Base-by-base conservation (phyloP, 2,797 vertebrate species). In the Schizopygopsis malacanthus region DNA sequence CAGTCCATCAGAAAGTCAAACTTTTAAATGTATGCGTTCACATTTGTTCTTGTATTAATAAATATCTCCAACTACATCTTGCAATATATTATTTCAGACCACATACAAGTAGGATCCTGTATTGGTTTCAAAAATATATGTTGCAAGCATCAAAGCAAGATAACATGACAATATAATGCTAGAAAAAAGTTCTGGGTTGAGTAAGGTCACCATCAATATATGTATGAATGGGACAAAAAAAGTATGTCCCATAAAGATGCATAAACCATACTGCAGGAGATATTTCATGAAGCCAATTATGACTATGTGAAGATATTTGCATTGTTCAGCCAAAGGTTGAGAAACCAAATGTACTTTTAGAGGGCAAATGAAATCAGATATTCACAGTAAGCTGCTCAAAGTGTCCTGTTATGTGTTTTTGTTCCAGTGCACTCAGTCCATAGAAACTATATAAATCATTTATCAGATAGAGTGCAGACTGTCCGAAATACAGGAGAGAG, bases 391-490 rank as follows among this genome's bases (percentile, higher is more conserved):
- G 70, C 41, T n/a, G 70, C 12, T 28, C 22, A 56, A 33, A 61
- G 43, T 47, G 25, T 37, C 12, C 41, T 6, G 50, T 22, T 33
- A 37, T 61, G 37, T 18, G 7, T 47, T 75, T 63, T 52, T 39
- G 12, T 50, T 52, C 28, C 25, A 37, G 56, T 18, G 43, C 45
- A 52, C 82, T 67, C 43, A 67, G 59, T 52, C 20, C 61, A 84
- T 50, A 7, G 28, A 77, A 76, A 67, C 22, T 61, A 76, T 77
- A 83, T 84, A 20, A 77, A 84, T 84, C 6, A 77, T 83, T 83
- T 33, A 84, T 63, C 45, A 83, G 59, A 3, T 9, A 50, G 28
- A 76, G 72, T 25, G 59, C 71, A 50, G 18, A 43, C 59, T 52
- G 28, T 65, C 82, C 20, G 1, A 61, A 47, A 73, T 47, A 6